Evolutionary conservation across 1,140 invertebrate species (phyloP).

Genomic region (Triops longicaudatus): DNA sequence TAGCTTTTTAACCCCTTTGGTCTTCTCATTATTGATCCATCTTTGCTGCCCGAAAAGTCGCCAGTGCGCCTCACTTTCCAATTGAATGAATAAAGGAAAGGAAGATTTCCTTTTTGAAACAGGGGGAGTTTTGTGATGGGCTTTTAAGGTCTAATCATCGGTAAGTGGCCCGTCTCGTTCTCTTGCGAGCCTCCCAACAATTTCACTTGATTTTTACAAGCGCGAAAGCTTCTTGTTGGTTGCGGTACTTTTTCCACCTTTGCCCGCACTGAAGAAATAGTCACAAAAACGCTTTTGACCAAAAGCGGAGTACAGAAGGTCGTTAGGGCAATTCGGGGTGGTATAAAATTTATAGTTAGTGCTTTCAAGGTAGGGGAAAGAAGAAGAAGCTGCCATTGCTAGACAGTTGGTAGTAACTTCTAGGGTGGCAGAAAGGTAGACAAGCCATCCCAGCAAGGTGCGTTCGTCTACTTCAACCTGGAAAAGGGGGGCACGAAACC

Average conservation of each 20-base stretch:
- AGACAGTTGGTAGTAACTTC: constrained; percentile 12
- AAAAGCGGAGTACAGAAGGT: background rate
- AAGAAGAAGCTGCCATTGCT: background rate
- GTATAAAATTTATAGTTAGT: background rate
- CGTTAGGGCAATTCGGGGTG: constrained; percentile 6
- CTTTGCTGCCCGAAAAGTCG: background rate
- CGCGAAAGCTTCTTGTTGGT: background rate
- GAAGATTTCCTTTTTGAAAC: background rate
- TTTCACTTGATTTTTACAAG: constrained; percentile 10
- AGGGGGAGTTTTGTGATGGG: background rate
- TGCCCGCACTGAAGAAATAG: background rate
- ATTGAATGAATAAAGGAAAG: background rate
- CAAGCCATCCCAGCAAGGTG: background rate
- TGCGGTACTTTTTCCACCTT: background rate
- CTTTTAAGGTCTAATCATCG: constrained; percentile 10
- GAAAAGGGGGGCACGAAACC: no score
- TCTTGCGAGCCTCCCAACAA: background rate
- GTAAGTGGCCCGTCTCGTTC: background rate
- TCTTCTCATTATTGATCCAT: no score
- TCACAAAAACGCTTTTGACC: background rate
- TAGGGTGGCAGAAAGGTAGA: background rate
- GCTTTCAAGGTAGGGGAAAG: background rate
- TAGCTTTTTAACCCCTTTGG: no score
- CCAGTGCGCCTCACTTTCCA: background rate
- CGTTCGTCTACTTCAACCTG: background rate